Evolutionary conservation across 2,797 vertebrate species (phyloP), one percentile per base, ranked within the genome.

Genomic region (Gephyroberyx darwinii): DNA sequence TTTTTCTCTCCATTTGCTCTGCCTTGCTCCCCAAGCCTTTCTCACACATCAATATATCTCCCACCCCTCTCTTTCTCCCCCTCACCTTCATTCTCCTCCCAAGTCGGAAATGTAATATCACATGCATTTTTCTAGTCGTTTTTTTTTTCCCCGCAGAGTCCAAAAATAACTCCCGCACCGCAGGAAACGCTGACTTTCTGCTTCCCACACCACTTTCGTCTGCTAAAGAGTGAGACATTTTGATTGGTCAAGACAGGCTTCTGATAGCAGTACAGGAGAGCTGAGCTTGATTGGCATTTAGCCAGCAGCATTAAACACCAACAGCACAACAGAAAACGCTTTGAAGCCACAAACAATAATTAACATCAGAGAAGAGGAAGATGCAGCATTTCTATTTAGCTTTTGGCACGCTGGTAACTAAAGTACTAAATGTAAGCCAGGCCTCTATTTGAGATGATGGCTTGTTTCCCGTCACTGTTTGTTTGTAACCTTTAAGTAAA

Each of bases 21-120:
- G 50, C 61, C 64, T 68, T 70, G 30, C 68, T 80, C 65, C 65
- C 59, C 19, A 30, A 31, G 56, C 70, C 55, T 82, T 75, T 67
- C 66, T 83, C 67, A 65, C 80, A 77, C 78, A 82, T 87, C 86
- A 82, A 66, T 78, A 81, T 85, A 81, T 73, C 72, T 61, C 77
- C 79, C 63, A 75, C 62, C 56, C 39, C 43, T 55, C 33, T n/a
- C 39, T 8, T 13, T n/a, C 43, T 67, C 48, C 5, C 58, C 45
- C 51, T 60, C 26, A 20, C 45, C 47, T 54, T 54, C 59, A 55
- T 51, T 62, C 65, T 73, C 35, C 3, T 45, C 63, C 71, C 53
- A 19, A 74, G 72, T 85, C 19, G 68, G 85, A 92, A 92, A 90
- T 91, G 77, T 91, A 92, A 93, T 92, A 90, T 92, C 75, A 75